Percentiles rank a stretch among this genome's conserved stretches.
phyloP scores from a whole-genome alignment of 2,797 vertebrate genomes.

The Neostethus bicornis region DNA sequence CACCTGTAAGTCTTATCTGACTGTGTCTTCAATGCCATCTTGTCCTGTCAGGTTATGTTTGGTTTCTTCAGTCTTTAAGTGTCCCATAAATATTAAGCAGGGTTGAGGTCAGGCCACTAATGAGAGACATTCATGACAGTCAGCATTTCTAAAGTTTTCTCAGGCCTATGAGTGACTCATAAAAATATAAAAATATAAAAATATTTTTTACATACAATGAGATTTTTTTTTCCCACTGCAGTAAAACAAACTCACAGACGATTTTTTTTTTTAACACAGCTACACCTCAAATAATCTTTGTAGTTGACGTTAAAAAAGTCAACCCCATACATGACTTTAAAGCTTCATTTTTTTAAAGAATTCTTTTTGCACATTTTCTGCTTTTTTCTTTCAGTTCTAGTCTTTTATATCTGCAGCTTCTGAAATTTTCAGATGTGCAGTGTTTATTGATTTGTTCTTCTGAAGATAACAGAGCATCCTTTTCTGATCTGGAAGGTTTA shows the following conservation, averaged over 20 bases:
- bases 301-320: neutral
- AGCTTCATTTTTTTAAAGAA: neutral
- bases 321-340: no score
- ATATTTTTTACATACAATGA: no score
- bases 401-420: neutral
- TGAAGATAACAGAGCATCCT: neutral
- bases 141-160: neutral
- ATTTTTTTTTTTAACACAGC: neutral
- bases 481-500: neutral
- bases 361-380: no score
- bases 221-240: no score
- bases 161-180: conserved; percentile 4
- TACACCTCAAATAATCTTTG: neutral
- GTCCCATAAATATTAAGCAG: conserved; percentile 6
- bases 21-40: neutral
- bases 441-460: neutral
- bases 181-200: no score
- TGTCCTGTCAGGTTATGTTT: conserved; percentile 1
- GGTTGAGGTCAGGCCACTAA: conserved; percentile 3
- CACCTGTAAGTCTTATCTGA: neutral
- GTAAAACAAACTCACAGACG: no score
- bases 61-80: neutral
- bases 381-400: conserved; percentile 2
- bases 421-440: neutral
- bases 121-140: neutral